These are phyloP conservation scores for Australoheros facetus DNA, from an alignment of 2,797 vertebrate genomes.

Conservation along the genomic window DNA sequence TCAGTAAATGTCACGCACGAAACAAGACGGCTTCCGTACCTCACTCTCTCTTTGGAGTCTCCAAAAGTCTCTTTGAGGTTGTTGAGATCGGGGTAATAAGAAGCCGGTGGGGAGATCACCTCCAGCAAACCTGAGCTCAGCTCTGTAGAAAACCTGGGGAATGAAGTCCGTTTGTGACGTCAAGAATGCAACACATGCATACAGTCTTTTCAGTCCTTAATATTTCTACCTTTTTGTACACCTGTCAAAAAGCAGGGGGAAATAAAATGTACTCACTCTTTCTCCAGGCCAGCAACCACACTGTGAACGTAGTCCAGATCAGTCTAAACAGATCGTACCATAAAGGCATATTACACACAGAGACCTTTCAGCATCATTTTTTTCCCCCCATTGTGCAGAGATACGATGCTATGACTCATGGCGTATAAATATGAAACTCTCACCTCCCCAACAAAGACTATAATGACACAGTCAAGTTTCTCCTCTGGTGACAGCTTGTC, in stretches of 20 bases:
- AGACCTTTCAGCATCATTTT: background rate
- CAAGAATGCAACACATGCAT: background rate
- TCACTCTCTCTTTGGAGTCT: slow-evolving; percentile 96
- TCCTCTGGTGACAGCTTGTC: slow-evolving; percentile 96
- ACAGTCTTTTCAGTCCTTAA: background rate
- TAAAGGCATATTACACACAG: slow-evolving; percentile 9
- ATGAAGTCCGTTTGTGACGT: background rate
- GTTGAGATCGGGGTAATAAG: slow-evolving; percentile 93
- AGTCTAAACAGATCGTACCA: slow-evolving; percentile 79
- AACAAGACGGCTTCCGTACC: slow-evolving; percentile 75
- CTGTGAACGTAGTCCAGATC: slow-evolving; percentile 91
- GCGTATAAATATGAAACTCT: slow-evolving; percentile 48
- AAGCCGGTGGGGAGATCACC: slow-evolving; percentile 93
- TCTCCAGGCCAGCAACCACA: slow-evolving; percentile 90
- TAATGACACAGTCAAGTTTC: slow-evolving; percentile 95
- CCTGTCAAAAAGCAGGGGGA: background rate
- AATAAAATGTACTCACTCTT: slow-evolving; percentile 86
- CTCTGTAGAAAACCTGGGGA: slow-evolving; percentile 91
- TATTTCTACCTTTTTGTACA: background rate
- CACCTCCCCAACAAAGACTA: slow-evolving; percentile 98
- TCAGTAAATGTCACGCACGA: slow-evolving; percentile 2
- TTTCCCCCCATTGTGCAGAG: background rate
- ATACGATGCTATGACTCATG: background rate
- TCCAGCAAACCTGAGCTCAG: slow-evolving; percentile 94
- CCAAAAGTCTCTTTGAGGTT: slow-evolving; percentile 98